A percentile compares a stretch with the other conserved stretches of the same genome.
These are phyloP conservation scores for Melipona quadrifasciata DNA, from an alignment of 1,140 invertebrate genomes.

Conservation along the genomic window DNA sequence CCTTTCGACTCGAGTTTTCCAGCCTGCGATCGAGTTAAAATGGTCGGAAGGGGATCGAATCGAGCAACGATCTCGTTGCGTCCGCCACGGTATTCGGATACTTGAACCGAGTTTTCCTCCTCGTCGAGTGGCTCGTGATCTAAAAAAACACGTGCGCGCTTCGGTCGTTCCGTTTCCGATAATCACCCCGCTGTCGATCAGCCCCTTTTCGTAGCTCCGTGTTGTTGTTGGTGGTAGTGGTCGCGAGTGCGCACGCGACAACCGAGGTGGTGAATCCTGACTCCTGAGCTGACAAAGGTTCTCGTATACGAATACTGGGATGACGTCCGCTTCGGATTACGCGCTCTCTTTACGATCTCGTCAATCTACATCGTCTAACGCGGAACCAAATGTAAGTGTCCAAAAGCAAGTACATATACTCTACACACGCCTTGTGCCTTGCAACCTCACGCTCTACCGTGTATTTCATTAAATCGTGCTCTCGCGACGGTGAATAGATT, in stretches of 20 bases:
- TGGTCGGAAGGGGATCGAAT: slow-evolving; percentile 51
- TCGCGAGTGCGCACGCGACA: slow-evolving; percentile 63
- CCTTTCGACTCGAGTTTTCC: background rate
- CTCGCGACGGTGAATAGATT: background rate
- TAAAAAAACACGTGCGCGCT: slow-evolving; percentile 3
- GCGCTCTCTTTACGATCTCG: slow-evolving; percentile 69
- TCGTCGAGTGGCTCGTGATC: slow-evolving; percentile 15
- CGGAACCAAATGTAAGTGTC: slow-evolving; percentile 71
- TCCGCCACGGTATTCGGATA: slow-evolving; percentile 61
- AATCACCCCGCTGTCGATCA: slow-evolving; percentile 9
- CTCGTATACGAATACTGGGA: slow-evolving; percentile 68
- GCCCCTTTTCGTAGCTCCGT: background rate
- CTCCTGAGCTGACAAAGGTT: slow-evolving; percentile 61
- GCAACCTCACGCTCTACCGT: background rate
- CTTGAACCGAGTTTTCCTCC: slow-evolving; percentile 32
- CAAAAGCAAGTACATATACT: too few relatives aligned
- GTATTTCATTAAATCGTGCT: background rate
- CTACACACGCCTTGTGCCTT: slow-evolving; percentile 1
- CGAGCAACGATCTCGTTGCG: slow-evolving; percentile 50
- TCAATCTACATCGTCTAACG: slow-evolving; percentile 67
- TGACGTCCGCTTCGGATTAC: slow-evolving; percentile 72
- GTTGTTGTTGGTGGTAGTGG: slow-evolving; percentile 57
- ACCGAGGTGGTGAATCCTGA: slow-evolving; percentile 64
- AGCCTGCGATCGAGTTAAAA: slow-evolving; percentile 43
- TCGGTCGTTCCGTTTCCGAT: too few relatives aligned